Base-by-base conservation (phyloP, 2,888 invertebrate genomes). In the Cremastobaeus sp. region DNA sequence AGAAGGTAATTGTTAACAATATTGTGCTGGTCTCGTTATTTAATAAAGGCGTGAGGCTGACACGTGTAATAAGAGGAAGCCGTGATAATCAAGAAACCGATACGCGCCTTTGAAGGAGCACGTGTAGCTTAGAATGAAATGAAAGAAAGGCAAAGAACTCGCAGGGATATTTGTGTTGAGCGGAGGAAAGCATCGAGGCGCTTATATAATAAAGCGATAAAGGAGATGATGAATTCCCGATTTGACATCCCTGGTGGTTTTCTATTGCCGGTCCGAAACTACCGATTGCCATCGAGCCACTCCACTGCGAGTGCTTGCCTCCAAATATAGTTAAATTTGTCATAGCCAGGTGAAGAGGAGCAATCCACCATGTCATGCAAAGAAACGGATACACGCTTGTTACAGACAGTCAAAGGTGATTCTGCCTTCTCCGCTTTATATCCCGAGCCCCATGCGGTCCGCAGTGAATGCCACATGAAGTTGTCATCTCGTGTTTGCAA, bases 271-370 rank as follows among this genome's bases (percentile, higher is more conserved):
- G n/a, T 21, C 6, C 20, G 6, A 45, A 47, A 60, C 66, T 62
- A 57, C 55, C 39, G 71, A 70, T 43, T 43, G 54, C 25, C 28
- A 20, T 48, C 15, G 57, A 52, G 14, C 25, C 47, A 37, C 28
- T 50, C 39, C 34, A 41, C 32, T 47, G 48, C 76, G 66, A 37
- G 76, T 68, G 69, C 54, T 48, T 66, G 73, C 75, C 79, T 66
- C 76, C 77, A 79, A 81, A 79, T 78, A 77, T 81, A 77, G 80
- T 76, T 70, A 79, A 83, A 85, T 85, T 85, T 83, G 85, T 84
- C 82, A 84, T 82, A 85, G 82, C 78, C 84, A 84, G 84, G 84
- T 84, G 84, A 81, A 79, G 64, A 77, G 76, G 59, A 65, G 57
- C 41, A 69, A 65, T 52, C 54, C 73, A 71, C 52, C 65, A 60